Conservation (phyloP, 2,113 vertebrate species). For the Tursiops truncatus region DNA sequence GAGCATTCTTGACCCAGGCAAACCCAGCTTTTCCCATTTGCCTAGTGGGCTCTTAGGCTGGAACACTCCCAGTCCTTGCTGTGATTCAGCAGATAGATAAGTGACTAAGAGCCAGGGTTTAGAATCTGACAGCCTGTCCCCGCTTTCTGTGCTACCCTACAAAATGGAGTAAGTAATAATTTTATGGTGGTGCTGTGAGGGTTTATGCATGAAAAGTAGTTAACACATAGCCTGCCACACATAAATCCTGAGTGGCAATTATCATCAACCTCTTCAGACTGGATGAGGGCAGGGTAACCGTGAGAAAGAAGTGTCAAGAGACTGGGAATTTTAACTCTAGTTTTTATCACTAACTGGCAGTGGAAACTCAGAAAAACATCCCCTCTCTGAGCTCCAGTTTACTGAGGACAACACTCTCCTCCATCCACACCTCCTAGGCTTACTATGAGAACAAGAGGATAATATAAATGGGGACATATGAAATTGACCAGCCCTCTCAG, state of each 20-base stretch:
- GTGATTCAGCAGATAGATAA: neutral
- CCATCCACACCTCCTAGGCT: neutral
- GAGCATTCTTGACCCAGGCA: neutral
- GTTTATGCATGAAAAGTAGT: constrained; percentile 49
- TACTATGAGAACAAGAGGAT: neutral
- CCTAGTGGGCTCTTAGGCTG: neutral
- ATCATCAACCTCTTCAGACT: neutral
- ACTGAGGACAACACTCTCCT: neutral
- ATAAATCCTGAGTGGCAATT: constrained; percentile 28
- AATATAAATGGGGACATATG: neutral
- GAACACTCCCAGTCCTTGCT: neutral
- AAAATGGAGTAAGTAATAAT: constrained; percentile 30
- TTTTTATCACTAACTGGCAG: constrained; percentile 21
- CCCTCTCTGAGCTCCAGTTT: neutral
- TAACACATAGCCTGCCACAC: neutral
- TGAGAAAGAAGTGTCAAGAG: neutral
- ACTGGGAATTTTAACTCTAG: neutral
- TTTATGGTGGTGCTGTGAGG: constrained; percentile 32
- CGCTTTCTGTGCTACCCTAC: neutral
- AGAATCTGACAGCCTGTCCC: too few relatives aligned
- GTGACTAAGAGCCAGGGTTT: neutral
- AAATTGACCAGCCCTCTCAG: neutral
- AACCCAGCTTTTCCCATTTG: neutral
- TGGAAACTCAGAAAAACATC: neutral
- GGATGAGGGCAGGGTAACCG: neutral